Evolutionary conservation across 2,888 invertebrate species (phyloP).

Genomic region (Spisula solida): DNA sequence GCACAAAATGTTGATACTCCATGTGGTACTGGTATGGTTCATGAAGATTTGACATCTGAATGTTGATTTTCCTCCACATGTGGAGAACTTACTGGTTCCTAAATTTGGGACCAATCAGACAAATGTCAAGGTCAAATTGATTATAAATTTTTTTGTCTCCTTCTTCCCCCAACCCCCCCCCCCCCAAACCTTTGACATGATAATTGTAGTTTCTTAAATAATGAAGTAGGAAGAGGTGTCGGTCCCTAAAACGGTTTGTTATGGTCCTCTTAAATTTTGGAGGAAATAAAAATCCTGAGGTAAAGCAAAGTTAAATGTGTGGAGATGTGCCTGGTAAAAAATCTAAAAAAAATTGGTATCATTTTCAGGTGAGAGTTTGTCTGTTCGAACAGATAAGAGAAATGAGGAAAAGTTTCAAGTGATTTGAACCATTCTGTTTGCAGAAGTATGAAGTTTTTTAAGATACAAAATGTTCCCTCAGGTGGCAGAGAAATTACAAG

Average conservation of each 20-base stretch:
- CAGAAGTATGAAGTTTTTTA: conserved; percentile 17
- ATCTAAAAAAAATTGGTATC: not conserved
- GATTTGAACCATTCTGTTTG: conserved; percentile 19
- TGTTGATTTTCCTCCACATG: no score
- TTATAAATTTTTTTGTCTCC: no score
- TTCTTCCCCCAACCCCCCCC: no score
- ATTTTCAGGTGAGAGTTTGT: conserved; percentile 31
- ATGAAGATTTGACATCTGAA: no score
- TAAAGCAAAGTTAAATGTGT: not conserved
- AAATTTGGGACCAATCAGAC: no score
- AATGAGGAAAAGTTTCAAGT: conserved; percentile 31
- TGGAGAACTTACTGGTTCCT: no score
- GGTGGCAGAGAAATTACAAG: conserved; percentile 5
- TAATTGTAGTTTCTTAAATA: no score
- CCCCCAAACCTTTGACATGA: no score
- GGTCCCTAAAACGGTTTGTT: not conserved
- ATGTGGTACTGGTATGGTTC: no score
- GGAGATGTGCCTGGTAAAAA: not conserved
- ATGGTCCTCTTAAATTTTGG: not conserved
- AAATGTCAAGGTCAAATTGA: no score
- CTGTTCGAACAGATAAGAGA: conserved; percentile 26
- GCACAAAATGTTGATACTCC: no score
- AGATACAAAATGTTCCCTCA: conserved; percentile 1
- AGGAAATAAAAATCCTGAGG: not conserved
- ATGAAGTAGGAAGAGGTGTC: no score